phyloP scores from a whole-genome alignment of 2,113 vertebrate species.

The Anhinga rufa region DNA sequence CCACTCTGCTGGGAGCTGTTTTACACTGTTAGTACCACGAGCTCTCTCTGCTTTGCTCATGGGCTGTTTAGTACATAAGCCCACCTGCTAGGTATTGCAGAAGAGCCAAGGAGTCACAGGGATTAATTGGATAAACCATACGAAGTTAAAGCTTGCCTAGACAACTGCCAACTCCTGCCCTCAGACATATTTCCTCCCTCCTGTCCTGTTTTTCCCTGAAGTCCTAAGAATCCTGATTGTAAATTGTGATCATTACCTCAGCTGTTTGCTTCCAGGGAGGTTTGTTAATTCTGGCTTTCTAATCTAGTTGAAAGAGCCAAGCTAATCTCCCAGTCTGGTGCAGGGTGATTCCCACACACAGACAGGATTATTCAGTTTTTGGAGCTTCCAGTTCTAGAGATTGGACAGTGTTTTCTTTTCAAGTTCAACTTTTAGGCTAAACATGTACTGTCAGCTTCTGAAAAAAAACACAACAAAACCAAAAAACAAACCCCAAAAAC shows the following conservation, averaged over 20 bases:
- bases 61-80: background rate
- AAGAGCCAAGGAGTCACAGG: background rate
- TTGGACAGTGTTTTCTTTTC: background rate
- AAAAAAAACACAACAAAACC: background rate
- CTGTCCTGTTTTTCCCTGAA: background rate
- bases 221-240: background rate
- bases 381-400: background rate
- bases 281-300: background rate
- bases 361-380: background rate
- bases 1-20: constrained; percentile 11
- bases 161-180: background rate
- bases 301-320: background rate
- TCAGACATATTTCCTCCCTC: background rate
- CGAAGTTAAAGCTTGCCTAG: background rate
- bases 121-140: background rate
- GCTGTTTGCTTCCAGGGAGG: background rate
- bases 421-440: background rate
- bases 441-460: background rate
- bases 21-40: background rate
- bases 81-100: background rate
- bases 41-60: background rate
- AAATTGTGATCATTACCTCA: background rate
- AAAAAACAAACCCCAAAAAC: too few relatives aligned
- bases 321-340: background rate
- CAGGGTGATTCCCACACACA: background rate